These are phyloP conservation scores for Acanthochromis polyacanthus DNA, from an alignment of 2,113 vertebrate genomes.

Conservation along the genomic window DNA sequence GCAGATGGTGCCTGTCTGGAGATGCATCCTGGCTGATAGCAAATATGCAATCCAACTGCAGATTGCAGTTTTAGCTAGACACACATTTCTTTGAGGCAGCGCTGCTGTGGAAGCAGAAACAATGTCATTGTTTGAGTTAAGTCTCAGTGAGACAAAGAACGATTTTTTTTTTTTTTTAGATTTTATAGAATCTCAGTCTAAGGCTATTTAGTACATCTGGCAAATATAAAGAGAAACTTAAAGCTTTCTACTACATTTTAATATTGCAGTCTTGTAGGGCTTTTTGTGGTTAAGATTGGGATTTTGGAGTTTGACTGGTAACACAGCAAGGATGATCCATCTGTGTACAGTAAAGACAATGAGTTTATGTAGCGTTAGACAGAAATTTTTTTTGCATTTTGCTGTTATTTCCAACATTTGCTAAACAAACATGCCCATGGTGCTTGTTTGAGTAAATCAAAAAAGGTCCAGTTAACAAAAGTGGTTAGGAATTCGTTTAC, in stretches of 20 bases:
- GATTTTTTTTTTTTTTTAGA: not conserved
- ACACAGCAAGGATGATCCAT: no score
- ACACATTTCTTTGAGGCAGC: conserved; percentile 39
- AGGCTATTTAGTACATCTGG: not conserved
- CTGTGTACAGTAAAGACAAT: no score
- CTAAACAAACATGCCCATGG: no score
- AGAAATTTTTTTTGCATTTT: no score
- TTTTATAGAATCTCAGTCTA: not conserved
- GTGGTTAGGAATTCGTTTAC: no score
- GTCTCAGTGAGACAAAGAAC: not conserved
- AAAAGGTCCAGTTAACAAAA: no score
- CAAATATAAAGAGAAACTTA: not conserved
- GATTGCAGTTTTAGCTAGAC: conserved; percentile 31
- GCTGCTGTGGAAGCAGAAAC: not conserved
- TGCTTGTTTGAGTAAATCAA: no score
- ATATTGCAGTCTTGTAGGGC: no score
- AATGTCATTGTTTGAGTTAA: not conserved
- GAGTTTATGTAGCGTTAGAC: no score
- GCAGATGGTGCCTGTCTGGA: conserved; percentile 50
- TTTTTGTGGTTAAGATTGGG: no score
- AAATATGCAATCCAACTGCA: conserved; percentile 8
- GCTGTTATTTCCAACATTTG: no score
- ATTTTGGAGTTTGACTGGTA: no score
- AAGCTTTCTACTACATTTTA: not conserved
- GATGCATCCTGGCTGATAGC: conserved; percentile 30